Base-by-base conservation (phyloP, 1,140 invertebrate species). In the Platyura marginata region DNA sequence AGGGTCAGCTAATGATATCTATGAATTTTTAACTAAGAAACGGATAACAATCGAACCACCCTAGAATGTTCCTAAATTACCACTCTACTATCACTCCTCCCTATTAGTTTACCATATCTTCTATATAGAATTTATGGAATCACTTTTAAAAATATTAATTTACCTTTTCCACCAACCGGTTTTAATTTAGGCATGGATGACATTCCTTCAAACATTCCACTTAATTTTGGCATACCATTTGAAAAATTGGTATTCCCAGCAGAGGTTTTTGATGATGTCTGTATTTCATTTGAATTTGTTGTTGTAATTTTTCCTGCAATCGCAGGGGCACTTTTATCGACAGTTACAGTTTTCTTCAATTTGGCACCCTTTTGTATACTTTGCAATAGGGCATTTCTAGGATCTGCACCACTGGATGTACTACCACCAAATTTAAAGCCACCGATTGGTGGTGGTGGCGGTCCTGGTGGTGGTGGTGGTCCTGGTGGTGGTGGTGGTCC, bases 301-400 rank as follows among this genome's bases (percentile, higher is more conserved):
- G 3, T 21, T 23, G 21, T 21, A 18, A 40, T 23, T 50, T 53
- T 47, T 67, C 83, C 81, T 47, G 71, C 61, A 45, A 89, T 62
- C 42, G 73, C 54, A 2, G 90, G 88, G 33, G 72, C 77, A 70
- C 87, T 92, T 62, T 87, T 81, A 57, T 93, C 89, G 53, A 86
- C 79, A 6, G 88, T 91, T 1, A 79, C 73, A 44, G 85, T 75
- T 64, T 91, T 92, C 59, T 87, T 91, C 45, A 93, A 65, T 45
- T 71, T 69, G 41, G 77, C 69, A 37, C 89, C 88, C 59, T 77
- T 72, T 49, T 82, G 74, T 51, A 93, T 93, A 36, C 84, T 85
- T 48, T 75, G 75, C 20, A 93, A 65, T 40, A 93, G 61, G 13
- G 74, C 67, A 44, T 69, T 69, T 50, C 80, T 68, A 32, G 70